Evolutionary conservation across 2,113 vertebrate genomes (phyloP).

Genomic region (Phylloscopus trochiloides): DNA sequence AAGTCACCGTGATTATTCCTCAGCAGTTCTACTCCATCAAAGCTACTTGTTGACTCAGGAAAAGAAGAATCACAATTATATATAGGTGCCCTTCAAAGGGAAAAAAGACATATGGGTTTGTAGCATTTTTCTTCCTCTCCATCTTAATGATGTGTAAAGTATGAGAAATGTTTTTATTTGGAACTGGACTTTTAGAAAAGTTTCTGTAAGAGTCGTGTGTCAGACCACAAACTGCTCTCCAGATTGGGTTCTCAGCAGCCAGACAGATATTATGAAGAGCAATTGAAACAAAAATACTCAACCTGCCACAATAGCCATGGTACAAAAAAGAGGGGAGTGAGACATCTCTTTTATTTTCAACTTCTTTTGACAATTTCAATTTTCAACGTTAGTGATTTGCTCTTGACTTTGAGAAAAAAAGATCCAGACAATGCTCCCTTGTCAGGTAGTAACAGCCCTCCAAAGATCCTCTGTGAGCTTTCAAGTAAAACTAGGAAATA

Average conservation of each 20-base stretch:
- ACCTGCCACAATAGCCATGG: background rate
- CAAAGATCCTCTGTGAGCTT: background rate
- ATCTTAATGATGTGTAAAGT: background rate
- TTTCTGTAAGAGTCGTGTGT: background rate
- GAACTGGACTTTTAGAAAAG: background rate
- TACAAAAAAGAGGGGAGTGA: background rate
- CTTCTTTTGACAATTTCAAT: background rate
- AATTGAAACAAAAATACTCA: background rate
- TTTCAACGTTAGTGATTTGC: background rate
- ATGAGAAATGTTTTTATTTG: background rate
- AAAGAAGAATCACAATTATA: background rate
- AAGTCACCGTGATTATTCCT: background rate
- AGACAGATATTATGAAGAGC: background rate
- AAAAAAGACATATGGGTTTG: background rate
- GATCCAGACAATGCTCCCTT: background rate
- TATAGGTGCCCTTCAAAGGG: background rate
- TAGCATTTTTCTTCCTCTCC: background rate
- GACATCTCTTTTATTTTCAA: background rate
- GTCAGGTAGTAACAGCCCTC: background rate
- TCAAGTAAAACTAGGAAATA: background rate
- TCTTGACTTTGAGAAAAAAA: background rate
- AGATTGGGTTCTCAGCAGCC: background rate
- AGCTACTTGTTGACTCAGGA: background rate
- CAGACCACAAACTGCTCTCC: background rate
- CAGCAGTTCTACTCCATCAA: background rate